phyloP scores from a whole-genome alignment of 2,888 invertebrate genomes.

The Cataglyphis rosenhaueri region DNA sequence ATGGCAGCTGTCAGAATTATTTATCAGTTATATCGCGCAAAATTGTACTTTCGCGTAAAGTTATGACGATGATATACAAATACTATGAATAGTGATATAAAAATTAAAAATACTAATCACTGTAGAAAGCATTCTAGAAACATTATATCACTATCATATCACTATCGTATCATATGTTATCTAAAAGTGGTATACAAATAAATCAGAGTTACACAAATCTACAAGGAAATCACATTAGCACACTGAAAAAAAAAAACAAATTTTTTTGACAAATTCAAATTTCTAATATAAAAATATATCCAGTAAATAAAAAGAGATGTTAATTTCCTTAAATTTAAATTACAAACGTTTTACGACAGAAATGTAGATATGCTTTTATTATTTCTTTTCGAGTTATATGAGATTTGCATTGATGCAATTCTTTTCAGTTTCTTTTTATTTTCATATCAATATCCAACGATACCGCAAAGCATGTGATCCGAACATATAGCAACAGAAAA shows the following conservation, averaged over 20 bases:
- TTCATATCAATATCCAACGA: background rate
- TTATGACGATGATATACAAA: background rate
- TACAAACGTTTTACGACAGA: background rate
- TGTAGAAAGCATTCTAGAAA: background rate
- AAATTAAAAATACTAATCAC: conserved; percentile 8
- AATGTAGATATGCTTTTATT: background rate
- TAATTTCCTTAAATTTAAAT: background rate
- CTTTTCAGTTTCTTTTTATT: background rate
- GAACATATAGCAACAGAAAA: background rate
- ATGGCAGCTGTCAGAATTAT: background rate
- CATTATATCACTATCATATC: background rate
- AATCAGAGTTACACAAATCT: background rate
- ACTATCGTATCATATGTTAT: background rate
- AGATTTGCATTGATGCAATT: background rate
- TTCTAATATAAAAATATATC: background rate
- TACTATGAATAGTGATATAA: background rate
- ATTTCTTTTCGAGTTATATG: too few relatives aligned
- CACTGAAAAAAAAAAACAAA: background rate
- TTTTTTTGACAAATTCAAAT: background rate
- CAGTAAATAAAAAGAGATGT: background rate
- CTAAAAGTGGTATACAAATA: conserved; percentile 4
- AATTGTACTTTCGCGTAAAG: background rate
- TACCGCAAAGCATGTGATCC: background rate
- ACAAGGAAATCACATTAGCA: background rate
- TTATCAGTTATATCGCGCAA: conserved; percentile 10